These are phyloP conservation scores for Eubucco bourcierii DNA, from an alignment of 2,113 vertebrate genomes.

Conservation along the genomic window DNA sequence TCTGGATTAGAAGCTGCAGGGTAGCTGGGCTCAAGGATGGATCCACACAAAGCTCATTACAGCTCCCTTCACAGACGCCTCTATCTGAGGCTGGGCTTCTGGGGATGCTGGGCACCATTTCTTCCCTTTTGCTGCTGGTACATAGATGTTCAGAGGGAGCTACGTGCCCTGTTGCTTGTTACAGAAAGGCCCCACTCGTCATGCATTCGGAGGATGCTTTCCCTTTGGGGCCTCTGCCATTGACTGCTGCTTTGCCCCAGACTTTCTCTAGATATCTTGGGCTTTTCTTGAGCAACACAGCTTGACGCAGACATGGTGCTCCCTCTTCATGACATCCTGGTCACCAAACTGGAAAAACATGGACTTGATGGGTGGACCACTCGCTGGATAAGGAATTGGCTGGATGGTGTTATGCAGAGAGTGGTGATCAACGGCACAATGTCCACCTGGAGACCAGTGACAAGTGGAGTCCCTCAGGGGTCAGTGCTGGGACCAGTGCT, in stretches of 20 bases:
- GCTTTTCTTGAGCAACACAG: background rate
- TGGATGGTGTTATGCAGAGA: too few relatives aligned
- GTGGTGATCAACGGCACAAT: too few relatives aligned
- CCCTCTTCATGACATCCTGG: background rate
- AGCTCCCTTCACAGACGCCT: background rate
- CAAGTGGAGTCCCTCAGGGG: too few relatives aligned
- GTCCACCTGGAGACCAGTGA: too few relatives aligned
- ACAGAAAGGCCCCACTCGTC: background rate
- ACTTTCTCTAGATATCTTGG: background rate
- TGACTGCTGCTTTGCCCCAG: background rate
- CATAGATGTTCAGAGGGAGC: accelerated
- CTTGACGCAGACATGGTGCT: background rate
- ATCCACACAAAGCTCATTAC: background rate
- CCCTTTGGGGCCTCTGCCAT: background rate
- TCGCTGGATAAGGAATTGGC: too few relatives aligned
- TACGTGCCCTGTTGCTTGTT: background rate
- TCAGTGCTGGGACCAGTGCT: too few relatives aligned
- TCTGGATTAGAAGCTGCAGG: background rate
- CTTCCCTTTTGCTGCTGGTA: background rate
- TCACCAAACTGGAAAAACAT: too few relatives aligned
- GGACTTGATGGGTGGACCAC: too few relatives aligned
- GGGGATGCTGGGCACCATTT: accelerated
- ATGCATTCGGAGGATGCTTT: background rate
- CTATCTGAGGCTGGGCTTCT: background rate
- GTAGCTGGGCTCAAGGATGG: background rate